These are phyloP conservation scores for Thelaira solivaga DNA, from an alignment of 2,888 invertebrate genomes.

Conservation along the genomic window DNA sequence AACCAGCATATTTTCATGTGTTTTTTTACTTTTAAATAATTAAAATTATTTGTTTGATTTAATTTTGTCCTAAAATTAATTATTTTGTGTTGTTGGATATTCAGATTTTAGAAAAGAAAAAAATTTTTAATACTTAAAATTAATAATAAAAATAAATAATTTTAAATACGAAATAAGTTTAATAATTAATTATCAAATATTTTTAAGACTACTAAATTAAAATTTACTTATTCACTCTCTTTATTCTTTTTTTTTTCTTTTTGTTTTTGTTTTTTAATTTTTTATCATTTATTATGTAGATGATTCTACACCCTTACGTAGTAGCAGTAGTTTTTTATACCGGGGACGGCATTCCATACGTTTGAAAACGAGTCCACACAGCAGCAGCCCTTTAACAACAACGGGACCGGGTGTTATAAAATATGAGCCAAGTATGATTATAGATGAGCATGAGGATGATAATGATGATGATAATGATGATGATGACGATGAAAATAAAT, in stretches of 20 bases:
- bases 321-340: constrained; percentile 53
- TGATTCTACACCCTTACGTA: constrained; percentile 46
- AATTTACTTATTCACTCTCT: constrained; percentile 26
- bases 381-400: constrained; percentile 68
- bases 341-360: constrained; percentile 66
- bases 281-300: constrained; percentile 22
- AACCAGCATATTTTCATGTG: no score
- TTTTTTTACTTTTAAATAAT: no score
- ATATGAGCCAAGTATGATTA: constrained; percentile 68
- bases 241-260: constrained; percentile 32
- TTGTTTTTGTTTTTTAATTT: constrained; percentile 20
- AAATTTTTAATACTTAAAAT: no score
- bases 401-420: constrained; percentile 67
- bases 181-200: no score
- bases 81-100: no score
- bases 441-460: constrained; percentile 66
- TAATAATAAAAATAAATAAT: background rate
- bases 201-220: no score
- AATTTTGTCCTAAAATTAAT: no score
- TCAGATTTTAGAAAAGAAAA: no score
- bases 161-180: no score
- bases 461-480: constrained; percentile 51
- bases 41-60: no score
- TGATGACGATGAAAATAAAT: constrained; percentile 62
- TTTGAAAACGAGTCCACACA: constrained; percentile 72